Evolutionary conservation across 2,888 invertebrate species (phyloP), one percentile per base, ranked within the genome.

Genomic region (Dicyrtoma fusca): DNA sequence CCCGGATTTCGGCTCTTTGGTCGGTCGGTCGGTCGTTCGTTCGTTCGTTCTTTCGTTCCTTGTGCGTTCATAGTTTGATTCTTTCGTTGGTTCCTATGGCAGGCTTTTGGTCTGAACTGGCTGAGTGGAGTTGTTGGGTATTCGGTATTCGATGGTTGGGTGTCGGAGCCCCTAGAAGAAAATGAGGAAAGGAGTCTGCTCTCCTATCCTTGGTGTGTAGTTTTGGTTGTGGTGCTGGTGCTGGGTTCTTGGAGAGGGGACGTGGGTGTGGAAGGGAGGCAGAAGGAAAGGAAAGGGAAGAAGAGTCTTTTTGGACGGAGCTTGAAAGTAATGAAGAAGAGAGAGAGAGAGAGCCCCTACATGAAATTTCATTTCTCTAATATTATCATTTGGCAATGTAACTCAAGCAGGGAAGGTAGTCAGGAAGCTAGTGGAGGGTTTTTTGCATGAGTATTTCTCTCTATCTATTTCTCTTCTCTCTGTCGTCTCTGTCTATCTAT

Each of bases 331-430:
- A 77, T 76, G 76, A 76, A 75, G 49, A 71, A 73, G 34, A 34
- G 4, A n/a, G 34, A 34, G 8, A 34, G 34, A 34, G 4, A 8
- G 34, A 34, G n/a, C 77, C 77, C 77, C 77, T 77, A 74, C 74
- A 72, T 68, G 69, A 75, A 77, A 77, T 71, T 76, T 34, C 34
- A 34, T 34, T 34, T 77, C 75, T 73, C 66, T 76, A 74, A 75
- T 75, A 77, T 76, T 76, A 76, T 77, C 77, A 77, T 77, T 77
- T 76, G 76, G 72, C 77, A 73, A 72, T 77, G 76, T 73, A 76
- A 74, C 74, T 71, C 75, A 74, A 76, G 62, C 73, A 74, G 73
- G 68, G 77, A 77, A 74, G 77, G 75, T 75, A 62, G 76, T 75
- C 68, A 49, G 34, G 34, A 34, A 34, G 63, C 62, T 55, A 45